Evolutionary conservation across 1,140 invertebrate species (phyloP).

Genomic region (Pentalonia nigronervosa): DNA sequence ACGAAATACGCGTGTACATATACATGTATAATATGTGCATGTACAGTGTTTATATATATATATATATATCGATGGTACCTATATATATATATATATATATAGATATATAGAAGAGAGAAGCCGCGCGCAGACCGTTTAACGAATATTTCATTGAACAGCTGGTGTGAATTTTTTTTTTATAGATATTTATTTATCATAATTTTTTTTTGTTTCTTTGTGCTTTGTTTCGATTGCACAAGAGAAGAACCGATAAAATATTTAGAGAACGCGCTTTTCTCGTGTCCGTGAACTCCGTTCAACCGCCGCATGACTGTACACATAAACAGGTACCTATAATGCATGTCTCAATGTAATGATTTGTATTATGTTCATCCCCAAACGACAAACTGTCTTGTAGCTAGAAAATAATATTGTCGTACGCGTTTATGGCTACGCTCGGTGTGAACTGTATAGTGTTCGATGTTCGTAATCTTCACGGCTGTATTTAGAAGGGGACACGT

Average conservation of each 20-base stretch:
- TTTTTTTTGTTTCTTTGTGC: not conserved
- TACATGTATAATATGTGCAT: not conserved
- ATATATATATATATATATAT: too few species aligned
- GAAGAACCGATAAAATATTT: not conserved
- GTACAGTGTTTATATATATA: not conserved
- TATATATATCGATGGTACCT: not conserved
- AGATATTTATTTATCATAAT: not conserved
- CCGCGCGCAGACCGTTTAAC: constrained; percentile 18
- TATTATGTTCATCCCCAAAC: not conserved
- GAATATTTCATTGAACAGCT: constrained; percentile 26
- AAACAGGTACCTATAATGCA: not conserved
- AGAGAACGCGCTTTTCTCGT: not conserved
- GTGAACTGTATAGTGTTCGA: not conserved
- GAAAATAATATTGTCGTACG: not conserved
- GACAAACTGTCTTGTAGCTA: not conserved
- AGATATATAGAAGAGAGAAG: not conserved
- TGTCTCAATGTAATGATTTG: not conserved
- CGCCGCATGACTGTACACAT: not conserved
- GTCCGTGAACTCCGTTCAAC: not conserved
- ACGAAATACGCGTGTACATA: not conserved
- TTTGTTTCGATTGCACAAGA: not conserved
- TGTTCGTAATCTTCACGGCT: not conserved
- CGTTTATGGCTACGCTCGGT: not conserved
- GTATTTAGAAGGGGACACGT: not conserved
- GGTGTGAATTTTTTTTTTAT: constrained; percentile 31